Evolutionary conservation across 2,797 vertebrate genomes (phyloP), one percentile per base, ranked within the genome.

Genomic region (Meda fulgida): DNA sequence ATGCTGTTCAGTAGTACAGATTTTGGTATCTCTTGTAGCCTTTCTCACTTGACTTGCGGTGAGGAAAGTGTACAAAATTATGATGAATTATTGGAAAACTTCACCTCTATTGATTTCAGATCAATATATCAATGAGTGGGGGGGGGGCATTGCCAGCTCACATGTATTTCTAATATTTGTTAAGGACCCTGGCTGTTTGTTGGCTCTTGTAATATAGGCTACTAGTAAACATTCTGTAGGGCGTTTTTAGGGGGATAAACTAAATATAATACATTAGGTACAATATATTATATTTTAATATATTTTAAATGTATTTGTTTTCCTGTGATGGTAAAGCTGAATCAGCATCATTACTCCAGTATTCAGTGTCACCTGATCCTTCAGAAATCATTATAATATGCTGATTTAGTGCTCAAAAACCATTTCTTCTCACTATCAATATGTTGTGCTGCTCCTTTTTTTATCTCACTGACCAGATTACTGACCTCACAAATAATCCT

Each of bases 51-150:
- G 85, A 78, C 87, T 89, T 81, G 85, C 67, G 86, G 70, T 84
- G 85, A 92, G 80, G 81, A 38, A 51, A 86, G 80, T 73, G 83
- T 91, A 79, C 88, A 90, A 89, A n/a, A n/a, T n/a, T 87, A 85
- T 83, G 76, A 86, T 70, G 73, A 76, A 85, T 88, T 71, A 89
- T 87, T 67, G 84, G 84, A 80, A 84, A 84, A 84, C 89, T 90
- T 89, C 83, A 86, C 85, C 85, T 90, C 88, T 86, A 88, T 80
- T 67, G 89, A 87, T 86, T 91, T 90, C 87, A 88, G 84, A 85
- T 90, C 89, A 89, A 90, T 90, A 85, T 72, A 87, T 91, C 88
- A 87, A 91, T 85, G 80, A 23, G 36, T 71, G 65, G 80, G 84
- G 84, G 65, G 80, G 84, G 84, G 81, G 87, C 87, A 92, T 91